Evolutionary conservation across 2,797 vertebrate genomes (phyloP).

Genomic region (Urosaurus nigricauda): DNA sequence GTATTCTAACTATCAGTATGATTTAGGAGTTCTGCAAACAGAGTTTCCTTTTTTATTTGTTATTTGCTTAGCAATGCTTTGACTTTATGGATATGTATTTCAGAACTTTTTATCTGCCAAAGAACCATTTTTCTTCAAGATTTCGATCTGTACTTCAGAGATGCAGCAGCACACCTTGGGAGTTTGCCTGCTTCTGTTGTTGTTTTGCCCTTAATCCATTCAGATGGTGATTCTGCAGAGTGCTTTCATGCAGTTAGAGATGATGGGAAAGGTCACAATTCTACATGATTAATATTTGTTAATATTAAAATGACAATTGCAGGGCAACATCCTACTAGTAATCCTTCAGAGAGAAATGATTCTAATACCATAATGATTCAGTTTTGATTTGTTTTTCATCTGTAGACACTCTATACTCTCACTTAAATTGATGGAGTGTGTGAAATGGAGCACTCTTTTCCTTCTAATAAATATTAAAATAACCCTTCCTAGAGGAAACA

Average conservation of each 20-base stretch:
- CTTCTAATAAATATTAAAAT: background rate
- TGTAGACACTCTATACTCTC: slow-evolving; percentile 28
- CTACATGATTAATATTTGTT: slow-evolving; percentile 62
- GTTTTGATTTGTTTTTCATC: slow-evolving; percentile 51
- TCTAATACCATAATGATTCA: slow-evolving; percentile 48
- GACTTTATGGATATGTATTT: slow-evolving; percentile 72
- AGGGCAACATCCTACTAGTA: slow-evolving; percentile 63
- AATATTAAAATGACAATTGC: slow-evolving; percentile 43
- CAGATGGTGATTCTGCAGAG: slow-evolving; percentile 59
- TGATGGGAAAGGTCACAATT: slow-evolving; percentile 61
- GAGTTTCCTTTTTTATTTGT: slow-evolving; percentile 68
- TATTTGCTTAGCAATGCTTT: slow-evolving; percentile 74
- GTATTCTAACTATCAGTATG: slow-evolving; percentile 49
- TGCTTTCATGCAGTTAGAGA: slow-evolving; percentile 61
- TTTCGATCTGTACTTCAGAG: slow-evolving; percentile 65
- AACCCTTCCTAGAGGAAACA: background rate
- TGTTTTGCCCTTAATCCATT: slow-evolving; percentile 66
- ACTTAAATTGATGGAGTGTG: background rate
- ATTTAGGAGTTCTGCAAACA: slow-evolving; percentile 70
- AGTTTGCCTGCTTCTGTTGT: slow-evolving; percentile 58
- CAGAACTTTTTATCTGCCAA: slow-evolving; percentile 68
- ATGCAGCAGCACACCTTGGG: slow-evolving; percentile 49
- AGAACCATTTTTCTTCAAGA: slow-evolving; percentile 52
- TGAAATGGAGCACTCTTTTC: background rate
- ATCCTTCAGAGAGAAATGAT: slow-evolving; percentile 47